phyloP scores from a whole-genome alignment of 1,140 invertebrate species.

The Parapsyche elsis region DNA sequence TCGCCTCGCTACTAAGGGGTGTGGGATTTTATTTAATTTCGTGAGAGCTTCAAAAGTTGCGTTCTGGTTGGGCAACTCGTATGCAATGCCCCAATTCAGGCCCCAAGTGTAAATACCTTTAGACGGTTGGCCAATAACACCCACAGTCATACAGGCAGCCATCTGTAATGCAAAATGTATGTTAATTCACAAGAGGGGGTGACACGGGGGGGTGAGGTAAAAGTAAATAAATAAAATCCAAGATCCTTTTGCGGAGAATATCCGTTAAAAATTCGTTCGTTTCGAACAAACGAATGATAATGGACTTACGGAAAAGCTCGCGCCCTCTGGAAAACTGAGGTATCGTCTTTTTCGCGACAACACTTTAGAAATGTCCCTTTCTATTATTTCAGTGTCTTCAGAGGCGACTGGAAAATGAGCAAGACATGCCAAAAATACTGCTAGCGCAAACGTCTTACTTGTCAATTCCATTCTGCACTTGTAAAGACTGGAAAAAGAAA shows the following conservation, averaged over 20 bases:
- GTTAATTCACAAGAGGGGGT: neutral
- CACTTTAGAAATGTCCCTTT: constrained; percentile 51
- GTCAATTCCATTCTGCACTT: constrained; percentile 16
- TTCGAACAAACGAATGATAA: neutral
- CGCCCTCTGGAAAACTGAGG: constrained; percentile 78
- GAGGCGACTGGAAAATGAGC: constrained; percentile 3
- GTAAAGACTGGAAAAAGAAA: neutral
- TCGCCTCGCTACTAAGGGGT: constrained; percentile 65
- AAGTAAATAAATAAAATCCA: too few species aligned
- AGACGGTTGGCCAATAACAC: constrained; percentile 67
- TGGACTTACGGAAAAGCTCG: constrained; percentile 73
- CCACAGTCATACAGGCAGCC: constrained; percentile 71
- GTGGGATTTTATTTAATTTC: constrained; percentile 56
- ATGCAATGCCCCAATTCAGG: constrained; percentile 80
- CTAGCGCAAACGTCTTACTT: neutral
- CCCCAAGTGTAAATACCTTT: constrained; percentile 74
- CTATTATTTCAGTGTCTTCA: constrained; percentile 36
- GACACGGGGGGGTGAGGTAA: too few species aligned
- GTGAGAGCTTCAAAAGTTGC: constrained; percentile 68
- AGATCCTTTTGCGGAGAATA: neutral
- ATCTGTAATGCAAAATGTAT: constrained; percentile 61
- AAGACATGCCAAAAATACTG: neutral
- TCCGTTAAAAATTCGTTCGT: constrained; percentile 23
- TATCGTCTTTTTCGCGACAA: constrained; percentile 72
- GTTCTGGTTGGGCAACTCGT: constrained; percentile 77